phyloP scores from a whole-genome alignment of 2,888 invertebrate genomes.

The Halictus ligatus region DNA sequence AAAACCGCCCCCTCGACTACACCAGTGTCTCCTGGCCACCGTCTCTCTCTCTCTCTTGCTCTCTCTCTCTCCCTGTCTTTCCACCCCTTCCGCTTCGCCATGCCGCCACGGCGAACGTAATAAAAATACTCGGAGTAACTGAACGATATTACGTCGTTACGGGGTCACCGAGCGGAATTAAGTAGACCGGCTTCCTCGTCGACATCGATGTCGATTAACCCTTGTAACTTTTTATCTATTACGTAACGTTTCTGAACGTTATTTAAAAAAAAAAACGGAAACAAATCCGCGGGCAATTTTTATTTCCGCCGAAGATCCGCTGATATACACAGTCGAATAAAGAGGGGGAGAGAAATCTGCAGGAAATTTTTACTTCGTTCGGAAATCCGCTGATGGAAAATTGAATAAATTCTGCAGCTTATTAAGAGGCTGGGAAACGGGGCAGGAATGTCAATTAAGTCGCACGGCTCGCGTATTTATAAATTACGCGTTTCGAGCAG shows the following conservation, averaged over 20 bases:
- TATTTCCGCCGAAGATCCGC: neutral
- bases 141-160: slow-evolving; percentile 73
- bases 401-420: too few species aligned
- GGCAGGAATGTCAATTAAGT: neutral
- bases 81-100: slow-evolving; percentile 32
- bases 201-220: slow-evolving; percentile 42
- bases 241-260: neutral
- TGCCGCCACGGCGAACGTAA: slow-evolving; percentile 57
- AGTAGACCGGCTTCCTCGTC: slow-evolving; percentile 34
- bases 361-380: neutral
- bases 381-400: neutral
- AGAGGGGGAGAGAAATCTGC: too few species aligned
- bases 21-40: slow-evolving; percentile 41
- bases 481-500: neutral
- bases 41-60: neutral
- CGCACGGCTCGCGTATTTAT: neutral
- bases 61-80: neutral
- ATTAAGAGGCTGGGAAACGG: neutral
- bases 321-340: too few species aligned
- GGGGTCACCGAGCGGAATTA: slow-evolving; percentile 64
- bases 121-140: slow-evolving; percentile 71
- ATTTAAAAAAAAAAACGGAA: too few species aligned
- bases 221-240: neutral
- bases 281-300: neutral
- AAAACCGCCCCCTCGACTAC: slow-evolving; percentile 60